A percentile compares a stretch with the other conserved stretches of the same genome.
Conservation (phyloP, 2,797 vertebrate genomes). For the Sarcoramphus papa region DNA sequence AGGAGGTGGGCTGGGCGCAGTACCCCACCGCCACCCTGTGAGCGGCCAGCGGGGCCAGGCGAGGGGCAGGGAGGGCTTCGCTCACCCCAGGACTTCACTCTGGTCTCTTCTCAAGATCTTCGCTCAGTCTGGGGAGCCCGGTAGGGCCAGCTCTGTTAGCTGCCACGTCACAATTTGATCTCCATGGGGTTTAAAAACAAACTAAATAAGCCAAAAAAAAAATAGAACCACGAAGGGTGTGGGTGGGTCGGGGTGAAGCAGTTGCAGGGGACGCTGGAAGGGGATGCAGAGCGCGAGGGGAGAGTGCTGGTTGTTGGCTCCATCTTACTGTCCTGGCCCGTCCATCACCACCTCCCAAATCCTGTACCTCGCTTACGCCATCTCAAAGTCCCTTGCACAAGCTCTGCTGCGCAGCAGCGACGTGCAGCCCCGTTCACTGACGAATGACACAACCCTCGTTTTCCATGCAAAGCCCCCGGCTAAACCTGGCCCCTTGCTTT, state of each 20-base stretch:
- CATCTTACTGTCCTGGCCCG: neutral
- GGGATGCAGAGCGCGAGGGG: neutral
- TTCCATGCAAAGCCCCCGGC: neutral
- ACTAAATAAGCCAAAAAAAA: neutral
- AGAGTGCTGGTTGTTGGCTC: neutral
- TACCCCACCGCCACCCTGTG: slow-evolving; percentile 80
- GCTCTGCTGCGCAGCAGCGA: neutral
- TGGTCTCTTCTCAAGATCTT: slow-evolving; percentile 50
- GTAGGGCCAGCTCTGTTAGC: slow-evolving; percentile 1
- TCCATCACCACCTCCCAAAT: neutral
- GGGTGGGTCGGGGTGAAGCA: slow-evolving; percentile 7
- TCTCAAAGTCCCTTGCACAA: neutral
- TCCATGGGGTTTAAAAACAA: slow-evolving; percentile 33
- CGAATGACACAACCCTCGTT: fast-evolving
- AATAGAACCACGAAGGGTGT: neutral
- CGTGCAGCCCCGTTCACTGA: neutral
- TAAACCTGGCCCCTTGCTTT: neutral
- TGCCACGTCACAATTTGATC: slow-evolving; percentile 43
- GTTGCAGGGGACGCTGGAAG: neutral
- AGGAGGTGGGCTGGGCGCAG: slow-evolving; percentile 94
- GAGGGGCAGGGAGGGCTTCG: slow-evolving; percentile 33
- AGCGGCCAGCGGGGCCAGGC: slow-evolving; percentile 45
- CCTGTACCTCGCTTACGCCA: neutral
- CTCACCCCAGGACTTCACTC: slow-evolving; percentile 41
- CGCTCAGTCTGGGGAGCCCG: neutral